Evolutionary conservation across 2,797 vertebrate genomes (phyloP).

Genomic region (Danio choprae): DNA sequence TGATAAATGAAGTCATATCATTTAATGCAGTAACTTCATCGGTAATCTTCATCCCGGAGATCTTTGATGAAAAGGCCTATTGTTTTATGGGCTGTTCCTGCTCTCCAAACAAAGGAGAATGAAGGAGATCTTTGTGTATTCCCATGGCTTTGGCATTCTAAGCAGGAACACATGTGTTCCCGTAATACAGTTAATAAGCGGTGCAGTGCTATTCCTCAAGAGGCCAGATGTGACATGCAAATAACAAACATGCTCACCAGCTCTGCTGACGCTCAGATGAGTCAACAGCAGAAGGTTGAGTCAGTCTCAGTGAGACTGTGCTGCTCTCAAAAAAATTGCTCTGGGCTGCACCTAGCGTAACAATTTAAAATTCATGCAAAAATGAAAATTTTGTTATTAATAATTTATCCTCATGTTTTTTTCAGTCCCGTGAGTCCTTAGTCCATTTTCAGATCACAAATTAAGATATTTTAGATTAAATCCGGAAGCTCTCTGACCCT

Average conservation of each 20-base stretch:
- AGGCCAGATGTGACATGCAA: constrained; percentile 65
- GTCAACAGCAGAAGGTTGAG: constrained; percentile 36
- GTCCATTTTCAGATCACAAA: too few relatives aligned
- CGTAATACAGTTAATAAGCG: constrained; percentile 70
- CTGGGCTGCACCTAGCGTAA: background rate
- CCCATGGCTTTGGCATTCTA: constrained; percentile 74
- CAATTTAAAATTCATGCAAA: too few relatives aligned
- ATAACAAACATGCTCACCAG: constrained; percentile 60
- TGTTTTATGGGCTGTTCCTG: constrained; percentile 46
- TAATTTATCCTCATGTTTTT: too few relatives aligned
- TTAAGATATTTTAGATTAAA: too few relatives aligned
- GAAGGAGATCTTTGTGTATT: constrained; percentile 70
- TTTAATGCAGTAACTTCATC: constrained; percentile 38
- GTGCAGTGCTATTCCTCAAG: constrained; percentile 64
- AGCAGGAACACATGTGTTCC: constrained; percentile 77
- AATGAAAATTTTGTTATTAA: too few relatives aligned
- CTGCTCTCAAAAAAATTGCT: background rate
- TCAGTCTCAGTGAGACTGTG: background rate
- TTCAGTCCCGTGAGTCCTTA: too few relatives aligned
- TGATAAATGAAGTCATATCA: constrained; percentile 33
- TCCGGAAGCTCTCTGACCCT: too few relatives aligned
- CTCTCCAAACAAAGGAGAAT: constrained; percentile 46
- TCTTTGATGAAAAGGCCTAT: constrained; percentile 42
- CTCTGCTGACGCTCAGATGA: constrained; percentile 20
- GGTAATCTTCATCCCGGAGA: constrained; percentile 22